These are phyloP conservation scores for Girardia tigrina DNA, from an alignment of 2,888 invertebrate species.

Conservation along the genomic window DNA sequence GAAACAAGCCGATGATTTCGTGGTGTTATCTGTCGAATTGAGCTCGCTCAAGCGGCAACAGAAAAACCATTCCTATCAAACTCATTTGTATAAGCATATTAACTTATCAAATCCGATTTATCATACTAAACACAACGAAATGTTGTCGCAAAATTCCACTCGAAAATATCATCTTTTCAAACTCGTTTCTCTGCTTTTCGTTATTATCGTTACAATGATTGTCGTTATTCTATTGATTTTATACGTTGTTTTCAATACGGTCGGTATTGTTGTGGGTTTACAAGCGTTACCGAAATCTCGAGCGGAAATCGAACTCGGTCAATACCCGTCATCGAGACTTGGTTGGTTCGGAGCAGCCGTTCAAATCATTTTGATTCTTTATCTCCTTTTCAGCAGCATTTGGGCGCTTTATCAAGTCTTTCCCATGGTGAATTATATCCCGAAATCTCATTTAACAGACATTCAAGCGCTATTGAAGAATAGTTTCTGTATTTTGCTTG, in stretches of 20 bases:
- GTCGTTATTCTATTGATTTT: neutral
- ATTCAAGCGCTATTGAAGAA: conserved; percentile 79
- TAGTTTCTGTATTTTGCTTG: conserved; percentile 60
- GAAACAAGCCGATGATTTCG: neutral
- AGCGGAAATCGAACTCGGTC: conserved; percentile 81
- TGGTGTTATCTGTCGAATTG: neutral
- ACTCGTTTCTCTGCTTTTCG: neutral
- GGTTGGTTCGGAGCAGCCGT: conserved; percentile 78
- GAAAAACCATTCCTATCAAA: neutral
- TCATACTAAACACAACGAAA: neutral
- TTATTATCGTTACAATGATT: neutral
- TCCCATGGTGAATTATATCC: conserved; percentile 60
- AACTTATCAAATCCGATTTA: no score
- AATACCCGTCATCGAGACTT: conserved; percentile 75
- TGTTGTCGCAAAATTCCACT: neutral
- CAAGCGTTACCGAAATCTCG: conserved; percentile 50
- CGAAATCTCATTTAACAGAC: conserved; percentile 67
- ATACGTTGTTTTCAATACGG: neutral
- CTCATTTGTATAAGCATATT: no score
- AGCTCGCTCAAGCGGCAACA: neutral
- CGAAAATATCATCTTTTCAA: neutral
- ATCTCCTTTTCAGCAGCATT: conserved; percentile 78
- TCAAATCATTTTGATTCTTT: conserved; percentile 79
- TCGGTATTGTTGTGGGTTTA: neutral
- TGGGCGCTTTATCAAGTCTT: conserved; percentile 83